Base-by-base conservation (phyloP, 2,797 vertebrate species). In the Sebastolobus altivelis region DNA sequence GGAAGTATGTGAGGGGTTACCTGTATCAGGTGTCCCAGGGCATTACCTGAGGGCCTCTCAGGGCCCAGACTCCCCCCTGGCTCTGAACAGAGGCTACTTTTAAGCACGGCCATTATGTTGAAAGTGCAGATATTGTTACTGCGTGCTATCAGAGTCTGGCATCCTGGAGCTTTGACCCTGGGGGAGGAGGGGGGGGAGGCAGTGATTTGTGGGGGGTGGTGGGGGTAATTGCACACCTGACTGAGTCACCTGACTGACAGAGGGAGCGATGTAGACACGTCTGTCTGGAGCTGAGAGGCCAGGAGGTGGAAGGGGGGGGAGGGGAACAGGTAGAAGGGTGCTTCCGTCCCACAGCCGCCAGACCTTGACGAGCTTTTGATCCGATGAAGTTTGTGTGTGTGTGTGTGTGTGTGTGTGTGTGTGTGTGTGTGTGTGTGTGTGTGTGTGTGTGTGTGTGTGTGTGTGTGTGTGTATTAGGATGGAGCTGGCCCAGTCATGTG, bases 21-120 rank as follows among this genome's bases (percentile, higher is more conserved):
- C 87, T 91, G 91, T 92, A 95, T 96, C 95, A 92, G 91, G 94
- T 96, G 93, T 95, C 95, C 88, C 81, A 80, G 80, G 89, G 92
- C 94, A 91, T 92, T 94, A 94, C 94, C 91, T 90, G 86, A 77
- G 90, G 93, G 93, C 91, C 92, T 86, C 89, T 83, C 67, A 13
- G 77, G 65, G 82, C 73, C 80, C 79, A 75, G 65, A 79, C 84
- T 37, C 77, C 75, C 78, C 75, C 75, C 83, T 2, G 70, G 71
- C 89, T 88, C 86, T 46, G 56, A 87, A 91, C 92, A 90, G 90
- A 93, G 90, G 90, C 87, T 79, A 91, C 93, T 91, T 92, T 78
- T 87, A 92, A 93, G 86, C 77, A 80, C 13, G 65, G 73, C 84
- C 91, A 92, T 92, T 95, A 90, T 92, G 89, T 85, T 79, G 84